Evolutionary conservation across 1,140 invertebrate genomes (phyloP), one percentile per base, ranked within the genome.

Genomic region (Drosophila triauraria): DNA sequence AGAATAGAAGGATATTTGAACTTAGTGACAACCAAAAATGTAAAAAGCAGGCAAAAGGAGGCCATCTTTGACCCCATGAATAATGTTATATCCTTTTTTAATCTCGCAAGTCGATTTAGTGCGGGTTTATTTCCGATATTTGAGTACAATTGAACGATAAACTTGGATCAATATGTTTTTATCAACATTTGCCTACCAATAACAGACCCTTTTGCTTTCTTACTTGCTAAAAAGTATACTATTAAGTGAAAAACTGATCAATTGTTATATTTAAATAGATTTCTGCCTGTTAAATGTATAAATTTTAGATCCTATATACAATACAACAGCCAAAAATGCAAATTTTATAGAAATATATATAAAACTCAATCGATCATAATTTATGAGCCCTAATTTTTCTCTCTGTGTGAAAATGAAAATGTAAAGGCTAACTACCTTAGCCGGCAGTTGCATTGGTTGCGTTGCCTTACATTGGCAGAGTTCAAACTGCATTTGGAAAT

Each of bases 401-500:
- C 0, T n/a, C 27, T 61, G 64, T 23, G 44, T 63, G 17, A 20
- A 20, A 40, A 30, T 40, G 27, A 51, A 38, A 53, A 40, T 62
- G 47, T 51, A 54, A 50, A 38, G 48, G 67, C 40, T 40, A 68
- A 70, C 67, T 70, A 68, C 67, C 67, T 70, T 38, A 68, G 47
- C 30, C 35, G 15, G 15, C 27, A 12, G 32, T 27, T 56, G 25
- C 20, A n/a, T 15, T 69, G n/a, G 35, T 27, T 68, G 51, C 42
- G 35, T 27, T 68, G 46, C 42, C 48, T 60, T 57, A 51, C 60
- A 71, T 75, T 68, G 80, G 58, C 71, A 67, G 70, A 74, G 68
- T 85, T 84, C 46, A 75, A 75, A 67, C 80, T 81, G 64, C 82
- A 81, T 85, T 84, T 77, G 51, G 42, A 82, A 87, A 75, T 87